Conservation (phyloP, 2,797 vertebrate species). For the Coilia nasus region DNA sequence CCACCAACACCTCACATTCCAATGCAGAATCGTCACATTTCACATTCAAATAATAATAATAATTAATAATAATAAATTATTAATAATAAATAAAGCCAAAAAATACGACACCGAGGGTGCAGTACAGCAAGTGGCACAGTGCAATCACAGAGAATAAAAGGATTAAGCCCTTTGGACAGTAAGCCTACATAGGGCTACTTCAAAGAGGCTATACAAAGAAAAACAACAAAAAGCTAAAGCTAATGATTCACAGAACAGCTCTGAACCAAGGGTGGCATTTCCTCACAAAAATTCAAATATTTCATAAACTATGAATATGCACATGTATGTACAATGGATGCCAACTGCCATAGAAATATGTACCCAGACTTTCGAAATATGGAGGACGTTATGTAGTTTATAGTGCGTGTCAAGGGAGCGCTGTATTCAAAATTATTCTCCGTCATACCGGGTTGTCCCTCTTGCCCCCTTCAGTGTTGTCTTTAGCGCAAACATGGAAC, state of each 20-base stretch:
- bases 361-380: neutral
- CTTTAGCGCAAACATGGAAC: conserved; percentile 40
- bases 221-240: conserved; percentile 49
- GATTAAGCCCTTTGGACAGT: conserved; percentile 68
- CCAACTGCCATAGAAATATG: neutral
- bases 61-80: conserved; percentile 24
- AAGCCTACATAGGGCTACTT: conserved; percentile 53
- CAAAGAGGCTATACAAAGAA: neutral
- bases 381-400: neutral
- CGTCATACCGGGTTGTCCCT: conserved; percentile 43
- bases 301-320: conserved; percentile 12
- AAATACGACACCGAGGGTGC: conserved; percentile 46
- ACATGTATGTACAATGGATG: conserved; percentile 20
- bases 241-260: neutral
- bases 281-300: neutral
- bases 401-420: neutral
- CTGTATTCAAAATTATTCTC: conserved; percentile 35
- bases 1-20: conserved; percentile 47
- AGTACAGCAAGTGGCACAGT: conserved; percentile 74
- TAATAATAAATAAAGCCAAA: conserved; percentile 50
- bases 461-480: conserved; percentile 41
- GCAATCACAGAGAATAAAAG: conserved; percentile 73
- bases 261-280: conserved; percentile 4
- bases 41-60: conserved; percentile 50
- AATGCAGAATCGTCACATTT: conserved; percentile 65